These are phyloP conservation scores for Musca vetustissima DNA, from an alignment of 1,140 invertebrate species.

Conservation along the genomic window DNA sequence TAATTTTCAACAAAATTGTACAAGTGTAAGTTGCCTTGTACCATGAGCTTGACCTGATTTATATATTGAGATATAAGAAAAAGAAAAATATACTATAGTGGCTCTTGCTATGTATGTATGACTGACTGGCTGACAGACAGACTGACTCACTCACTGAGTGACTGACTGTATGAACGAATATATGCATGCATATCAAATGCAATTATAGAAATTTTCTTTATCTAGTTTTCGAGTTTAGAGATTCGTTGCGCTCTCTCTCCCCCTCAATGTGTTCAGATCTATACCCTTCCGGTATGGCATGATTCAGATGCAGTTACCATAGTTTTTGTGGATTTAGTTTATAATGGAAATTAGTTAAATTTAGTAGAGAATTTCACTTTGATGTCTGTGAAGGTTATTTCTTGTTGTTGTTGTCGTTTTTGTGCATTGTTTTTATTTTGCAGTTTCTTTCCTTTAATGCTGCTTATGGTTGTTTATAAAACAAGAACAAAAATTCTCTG, in stretches of 20 bases:
- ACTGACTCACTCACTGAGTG: too few relatives aligned
- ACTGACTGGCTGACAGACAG: not conserved
- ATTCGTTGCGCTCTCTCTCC: not conserved
- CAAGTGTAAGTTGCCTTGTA: slow-evolving; percentile 23
- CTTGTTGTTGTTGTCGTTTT: too few relatives aligned
- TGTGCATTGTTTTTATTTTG: too few relatives aligned
- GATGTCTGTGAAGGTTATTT: not conserved
- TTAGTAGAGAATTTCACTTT: not conserved
- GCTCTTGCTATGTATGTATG: not conserved
- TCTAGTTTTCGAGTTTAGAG: not conserved
- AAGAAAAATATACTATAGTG: not conserved
- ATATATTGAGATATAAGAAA: slow-evolving; percentile 1
- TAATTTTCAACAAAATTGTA: not conserved
- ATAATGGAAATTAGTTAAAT: slow-evolving; percentile 2
- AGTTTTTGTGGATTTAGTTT: slow-evolving; percentile 8
- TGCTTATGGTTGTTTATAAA: too few relatives aligned
- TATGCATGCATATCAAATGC: slow-evolving; percentile 12
- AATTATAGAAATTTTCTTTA: slow-evolving; percentile 15
- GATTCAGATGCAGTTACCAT: too few relatives aligned
- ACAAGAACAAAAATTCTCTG: too few relatives aligned
- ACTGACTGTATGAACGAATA: too few relatives aligned
- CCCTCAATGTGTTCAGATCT: not conserved
- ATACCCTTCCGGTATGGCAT: too few relatives aligned
- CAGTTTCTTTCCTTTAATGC: too few relatives aligned
- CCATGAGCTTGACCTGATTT: slow-evolving; percentile 24